phyloP scores from a whole-genome alignment of 2,888 invertebrate species.

The Stictocephala bisonia region DNA sequence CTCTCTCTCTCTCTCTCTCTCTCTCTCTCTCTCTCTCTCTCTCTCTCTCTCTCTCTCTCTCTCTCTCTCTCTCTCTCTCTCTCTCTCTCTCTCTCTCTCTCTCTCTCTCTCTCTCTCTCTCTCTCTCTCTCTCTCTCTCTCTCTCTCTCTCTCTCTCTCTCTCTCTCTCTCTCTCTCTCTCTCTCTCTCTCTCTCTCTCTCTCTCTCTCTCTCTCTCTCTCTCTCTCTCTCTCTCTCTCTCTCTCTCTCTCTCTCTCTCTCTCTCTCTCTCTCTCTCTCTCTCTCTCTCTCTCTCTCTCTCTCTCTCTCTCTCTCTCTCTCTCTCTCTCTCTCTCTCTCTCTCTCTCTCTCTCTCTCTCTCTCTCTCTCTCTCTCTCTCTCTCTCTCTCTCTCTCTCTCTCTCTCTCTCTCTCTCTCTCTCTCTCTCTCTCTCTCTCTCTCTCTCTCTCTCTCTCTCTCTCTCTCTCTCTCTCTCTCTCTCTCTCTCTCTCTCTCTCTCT shows the following conservation, averaged over 20 bases:
- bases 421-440: slow-evolving; percentile 18
- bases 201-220: slow-evolving; percentile 52
- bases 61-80: slow-evolving; percentile 25
- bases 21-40: slow-evolving; percentile 48
- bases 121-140: background rate
- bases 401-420: slow-evolving; percentile 1
- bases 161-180: slow-evolving; percentile 22
- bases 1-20: slow-evolving; percentile 14
- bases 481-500: background rate
- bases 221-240: slow-evolving; percentile 5
- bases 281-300: slow-evolving; percentile 1
- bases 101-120: background rate
- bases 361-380: slow-evolving; percentile 22
- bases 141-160: background rate
- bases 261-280: slow-evolving; percentile 54
- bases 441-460: background rate
- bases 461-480: background rate
- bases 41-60: slow-evolving; percentile 59
- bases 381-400: slow-evolving; percentile 12
- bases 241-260: slow-evolving; percentile 61
- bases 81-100: slow-evolving; percentile 16
- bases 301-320: slow-evolving; percentile 9
- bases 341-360: slow-evolving; percentile 3
- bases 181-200: slow-evolving; percentile 61
- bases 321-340: slow-evolving; percentile 33